These are phyloP conservation scores for Nasonia giraulti DNA, from an alignment of 1,140 invertebrate species.

Conservation along the genomic window DNA sequence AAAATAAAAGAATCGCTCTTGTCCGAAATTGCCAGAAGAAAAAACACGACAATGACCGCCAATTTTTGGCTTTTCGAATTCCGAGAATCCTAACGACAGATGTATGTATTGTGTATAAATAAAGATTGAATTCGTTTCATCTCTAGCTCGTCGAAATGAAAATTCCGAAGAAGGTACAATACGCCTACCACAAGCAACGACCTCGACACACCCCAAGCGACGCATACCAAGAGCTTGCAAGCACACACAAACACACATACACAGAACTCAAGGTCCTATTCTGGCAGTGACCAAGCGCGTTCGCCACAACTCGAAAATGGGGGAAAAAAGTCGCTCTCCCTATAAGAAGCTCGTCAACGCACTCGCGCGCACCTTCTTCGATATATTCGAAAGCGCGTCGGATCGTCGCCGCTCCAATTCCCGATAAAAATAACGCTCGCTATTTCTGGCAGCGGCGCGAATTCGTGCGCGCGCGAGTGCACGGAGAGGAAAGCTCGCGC, in stretches of 20 bases:
- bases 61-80: not conserved
- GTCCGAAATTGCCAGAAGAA: not conserved
- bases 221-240: too few relatives aligned
- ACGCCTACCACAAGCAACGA: too few relatives aligned
- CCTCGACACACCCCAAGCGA: too few relatives aligned
- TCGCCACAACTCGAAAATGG: not conserved
- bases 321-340: not conserved
- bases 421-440: slow-evolving; percentile 41
- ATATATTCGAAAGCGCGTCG: not conserved
- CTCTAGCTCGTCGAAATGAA: too few relatives aligned
- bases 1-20: not conserved
- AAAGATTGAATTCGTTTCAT: too few relatives aligned
- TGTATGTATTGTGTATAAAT: not conserved
- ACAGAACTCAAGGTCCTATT: too few relatives aligned
- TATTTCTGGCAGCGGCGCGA: slow-evolving; percentile 25
- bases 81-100: not conserved
- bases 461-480: not conserved
- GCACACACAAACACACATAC: too few relatives aligned
- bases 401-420: slow-evolving; percentile 29
- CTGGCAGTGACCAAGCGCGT: not conserved
- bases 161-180: too few relatives aligned
- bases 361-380: not conserved
- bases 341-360: not conserved
- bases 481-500: not conserved
- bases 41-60: not conserved